These are phyloP conservation scores for Drosophila infuscata DNA, from an alignment of 2,888 invertebrate genomes.

Conservation along the genomic window DNA sequence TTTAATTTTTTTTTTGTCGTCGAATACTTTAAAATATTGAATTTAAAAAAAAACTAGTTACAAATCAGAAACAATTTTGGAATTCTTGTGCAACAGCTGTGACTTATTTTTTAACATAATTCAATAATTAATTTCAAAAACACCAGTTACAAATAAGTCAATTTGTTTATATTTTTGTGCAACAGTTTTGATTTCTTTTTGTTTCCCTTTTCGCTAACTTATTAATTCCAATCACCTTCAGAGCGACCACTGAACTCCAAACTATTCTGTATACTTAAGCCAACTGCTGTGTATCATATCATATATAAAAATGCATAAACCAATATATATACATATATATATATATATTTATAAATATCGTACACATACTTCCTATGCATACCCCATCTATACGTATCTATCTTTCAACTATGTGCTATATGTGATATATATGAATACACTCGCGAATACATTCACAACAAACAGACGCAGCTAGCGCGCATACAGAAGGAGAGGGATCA, in stretches of 20 bases:
- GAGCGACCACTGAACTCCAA: background rate
- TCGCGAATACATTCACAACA: constrained; percentile 27
- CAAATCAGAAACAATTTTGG: background rate
- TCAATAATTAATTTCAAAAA: background rate
- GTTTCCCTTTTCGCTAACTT: background rate
- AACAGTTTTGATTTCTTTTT: background rate
- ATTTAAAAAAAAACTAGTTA: background rate
- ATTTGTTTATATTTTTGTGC: background rate
- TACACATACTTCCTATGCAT: constrained; percentile 59
- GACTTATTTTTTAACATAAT: background rate
- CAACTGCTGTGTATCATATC: constrained; percentile 16
- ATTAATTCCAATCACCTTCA: background rate
- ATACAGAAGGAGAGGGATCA: constrained; percentile 95
- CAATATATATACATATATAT: constrained; percentile 9
- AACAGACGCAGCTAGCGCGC: constrained; percentile 91
- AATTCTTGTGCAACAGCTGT: background rate
- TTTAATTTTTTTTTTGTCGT: background rate
- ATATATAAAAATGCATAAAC: constrained; percentile 26
- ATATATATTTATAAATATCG: constrained; percentile 35
- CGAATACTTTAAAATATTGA: background rate
- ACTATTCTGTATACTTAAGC: background rate
- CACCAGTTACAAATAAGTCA: background rate
- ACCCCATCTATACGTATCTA: constrained; percentile 62
- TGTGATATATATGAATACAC: constrained; percentile 26
- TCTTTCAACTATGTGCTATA: constrained; percentile 64